Conservation (phyloP, 2,888 invertebrate genomes). For the Ophonus ardosiacus region DNA sequence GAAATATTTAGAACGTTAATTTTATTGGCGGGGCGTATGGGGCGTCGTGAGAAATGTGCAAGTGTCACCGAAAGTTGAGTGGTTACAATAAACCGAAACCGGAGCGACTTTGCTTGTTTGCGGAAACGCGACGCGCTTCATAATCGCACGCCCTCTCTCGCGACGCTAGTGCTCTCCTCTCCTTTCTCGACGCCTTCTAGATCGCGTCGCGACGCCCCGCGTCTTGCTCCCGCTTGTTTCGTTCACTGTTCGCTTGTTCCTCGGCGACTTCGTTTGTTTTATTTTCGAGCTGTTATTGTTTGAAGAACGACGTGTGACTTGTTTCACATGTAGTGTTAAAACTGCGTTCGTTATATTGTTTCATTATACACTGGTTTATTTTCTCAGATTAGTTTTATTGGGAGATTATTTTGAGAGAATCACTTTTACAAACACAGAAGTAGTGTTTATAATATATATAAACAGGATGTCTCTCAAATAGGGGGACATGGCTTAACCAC, state of each 20-base stretch:
- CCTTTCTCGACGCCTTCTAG: slow-evolving; percentile 2
- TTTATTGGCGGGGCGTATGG: slow-evolving; percentile 50
- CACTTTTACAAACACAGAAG: neutral
- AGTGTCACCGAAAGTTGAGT: slow-evolving; percentile 63
- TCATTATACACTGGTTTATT: neutral
- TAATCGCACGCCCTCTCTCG: slow-evolving; percentile 49
- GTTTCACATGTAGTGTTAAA: slow-evolving; percentile 51
- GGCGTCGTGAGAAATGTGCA: slow-evolving; percentile 60
- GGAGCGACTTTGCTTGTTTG: slow-evolving; percentile 62
- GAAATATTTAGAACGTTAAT: slow-evolving; percentile 51
- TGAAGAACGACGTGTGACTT: slow-evolving; percentile 48
- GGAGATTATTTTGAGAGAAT: neutral
- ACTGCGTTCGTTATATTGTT: slow-evolving; percentile 12
- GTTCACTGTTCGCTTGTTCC: slow-evolving; percentile 39
- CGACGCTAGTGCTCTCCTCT: slow-evolving; percentile 18
- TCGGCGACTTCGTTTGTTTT: slow-evolving; percentile 44
- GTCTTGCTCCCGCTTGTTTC: slow-evolving; percentile 13
- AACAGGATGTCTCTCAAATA: too few species aligned
- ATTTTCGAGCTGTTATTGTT: slow-evolving; percentile 54
- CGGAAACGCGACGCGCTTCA: slow-evolving; percentile 60
- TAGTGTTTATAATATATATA: too few species aligned
- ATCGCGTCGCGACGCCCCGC: slow-evolving; percentile 12
- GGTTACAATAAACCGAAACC: slow-evolving; percentile 62
- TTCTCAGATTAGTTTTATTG: neutral
- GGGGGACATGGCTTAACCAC: too few species aligned